Conservation (phyloP, 2,797 vertebrate genomes). For the Gorsachius magnificus region DNA sequence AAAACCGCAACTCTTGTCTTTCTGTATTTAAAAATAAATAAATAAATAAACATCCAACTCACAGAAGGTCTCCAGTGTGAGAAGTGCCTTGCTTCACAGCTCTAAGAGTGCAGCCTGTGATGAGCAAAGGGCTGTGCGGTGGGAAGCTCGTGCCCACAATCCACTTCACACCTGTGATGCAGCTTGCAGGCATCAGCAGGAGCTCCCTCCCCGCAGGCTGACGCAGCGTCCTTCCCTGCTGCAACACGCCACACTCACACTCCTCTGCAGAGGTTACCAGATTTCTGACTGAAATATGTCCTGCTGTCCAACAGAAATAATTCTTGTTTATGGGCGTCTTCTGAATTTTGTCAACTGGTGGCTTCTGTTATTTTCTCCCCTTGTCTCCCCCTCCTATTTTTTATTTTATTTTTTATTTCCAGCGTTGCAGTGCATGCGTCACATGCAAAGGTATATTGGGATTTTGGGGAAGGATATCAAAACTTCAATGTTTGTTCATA, state of each 20-base stretch:
- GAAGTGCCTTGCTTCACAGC: neutral
- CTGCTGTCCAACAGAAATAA: neutral
- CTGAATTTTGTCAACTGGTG: neutral
- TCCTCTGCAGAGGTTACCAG: neutral
- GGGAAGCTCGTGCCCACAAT: neutral
- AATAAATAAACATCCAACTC: neutral
- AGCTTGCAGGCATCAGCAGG: neutral
- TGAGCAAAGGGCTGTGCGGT: neutral
- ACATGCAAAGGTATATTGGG: neutral
- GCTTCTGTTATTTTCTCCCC: neutral
- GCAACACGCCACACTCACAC: fast-evolving
- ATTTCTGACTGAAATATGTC: neutral
- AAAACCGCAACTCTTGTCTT: neutral
- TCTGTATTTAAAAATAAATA: neutral
- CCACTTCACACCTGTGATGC: neutral
- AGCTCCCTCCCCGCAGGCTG: neutral
- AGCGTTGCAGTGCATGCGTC: neutral
- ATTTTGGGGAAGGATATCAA: neutral
- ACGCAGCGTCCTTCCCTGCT: neutral
- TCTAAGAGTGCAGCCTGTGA: neutral
- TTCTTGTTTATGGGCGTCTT: neutral
- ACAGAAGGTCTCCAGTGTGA: neutral
- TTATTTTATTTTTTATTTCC: neutral
- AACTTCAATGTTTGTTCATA: neutral
- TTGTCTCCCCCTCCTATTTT: neutral